phyloP scores from a whole-genome alignment of 2,888 invertebrate species.

The Protophormia terraenovae region DNA sequence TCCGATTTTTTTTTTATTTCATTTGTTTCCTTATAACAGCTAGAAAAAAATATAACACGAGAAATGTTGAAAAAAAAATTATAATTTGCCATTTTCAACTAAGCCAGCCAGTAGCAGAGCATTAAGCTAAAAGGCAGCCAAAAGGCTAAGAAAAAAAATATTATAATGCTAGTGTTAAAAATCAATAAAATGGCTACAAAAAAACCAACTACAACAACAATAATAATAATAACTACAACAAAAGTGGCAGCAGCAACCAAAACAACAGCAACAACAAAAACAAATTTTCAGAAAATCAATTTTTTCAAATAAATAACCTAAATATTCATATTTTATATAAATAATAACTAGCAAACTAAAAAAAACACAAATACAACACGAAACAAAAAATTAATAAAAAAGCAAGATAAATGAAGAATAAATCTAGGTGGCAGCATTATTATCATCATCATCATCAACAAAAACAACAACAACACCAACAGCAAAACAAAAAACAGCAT shows the following conservation, averaged over 20 bases:
- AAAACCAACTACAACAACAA: conserved; percentile 26
- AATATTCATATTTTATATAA: conserved; percentile 53
- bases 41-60: conserved; percentile 4
- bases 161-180: conserved; percentile 63
- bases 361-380: neutral
- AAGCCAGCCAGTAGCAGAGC: conserved; percentile 41
- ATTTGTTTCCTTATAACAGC: conserved; percentile 4
- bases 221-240: conserved; percentile 3
- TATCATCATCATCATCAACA: conserved; percentile 42
- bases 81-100: conserved; percentile 51
- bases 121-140: conserved; percentile 47
- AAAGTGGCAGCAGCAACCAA: neutral
- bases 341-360: conserved; percentile 7
- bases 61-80: conserved; percentile 36
- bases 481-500: conserved; percentile 29
- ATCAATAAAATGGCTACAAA: conserved; percentile 66
- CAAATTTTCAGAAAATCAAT: conserved; percentile 62
- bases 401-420: conserved; percentile 51
- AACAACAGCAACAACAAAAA: conserved; percentile 1
- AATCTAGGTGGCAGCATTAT: conserved; percentile 55
- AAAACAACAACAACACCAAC: neutral
- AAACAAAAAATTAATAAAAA: conserved; percentile 21
- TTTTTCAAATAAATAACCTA: conserved; percentile 63
- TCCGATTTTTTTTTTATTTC: conserved; percentile 21
- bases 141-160: conserved; percentile 51